Conservation (phyloP, 2,797 vertebrate genomes). For the Periophthalmus magnuspinnatus region DNA sequence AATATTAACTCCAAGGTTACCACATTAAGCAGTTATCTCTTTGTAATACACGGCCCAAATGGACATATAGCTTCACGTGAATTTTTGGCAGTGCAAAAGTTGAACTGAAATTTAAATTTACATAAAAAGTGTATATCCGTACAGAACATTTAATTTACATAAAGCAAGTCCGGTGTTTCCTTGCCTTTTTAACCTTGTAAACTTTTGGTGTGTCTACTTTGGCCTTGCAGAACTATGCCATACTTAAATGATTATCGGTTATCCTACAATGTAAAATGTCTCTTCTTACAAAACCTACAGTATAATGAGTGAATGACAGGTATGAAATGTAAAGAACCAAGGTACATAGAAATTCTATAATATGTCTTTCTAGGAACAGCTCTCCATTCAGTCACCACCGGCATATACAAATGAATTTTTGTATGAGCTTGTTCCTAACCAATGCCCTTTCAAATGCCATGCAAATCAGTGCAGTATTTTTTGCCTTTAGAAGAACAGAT, state of each 20-base stretch:
- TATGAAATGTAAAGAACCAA: constrained; percentile 1
- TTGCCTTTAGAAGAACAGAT: constrained; percentile 9
- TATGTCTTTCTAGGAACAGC: constrained; percentile 21
- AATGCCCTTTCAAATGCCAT: constrained; percentile 6
- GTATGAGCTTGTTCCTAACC: background rate
- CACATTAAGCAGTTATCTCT: background rate
- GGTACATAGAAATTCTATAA: background rate
- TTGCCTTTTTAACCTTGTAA: background rate
- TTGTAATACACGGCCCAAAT: background rate
- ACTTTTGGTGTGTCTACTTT: constrained; percentile 9
- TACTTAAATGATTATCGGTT: background rate
- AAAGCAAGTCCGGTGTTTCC: background rate
- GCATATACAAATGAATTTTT: constrained; percentile 9
- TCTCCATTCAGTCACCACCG: constrained; percentile 46
- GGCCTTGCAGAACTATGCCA: background rate
- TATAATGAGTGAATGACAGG: background rate
- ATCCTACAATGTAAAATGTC: background rate
- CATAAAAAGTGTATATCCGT: background rate
- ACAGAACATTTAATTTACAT: background rate
- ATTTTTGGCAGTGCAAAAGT: background rate
- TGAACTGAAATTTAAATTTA: background rate
- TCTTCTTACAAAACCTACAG: background rate
- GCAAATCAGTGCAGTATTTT: constrained; percentile 7
- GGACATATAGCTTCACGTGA: background rate
- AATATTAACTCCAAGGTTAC: background rate